Conservation (phyloP, 2,797 vertebrate species). For the Brotula barbata region DNA sequence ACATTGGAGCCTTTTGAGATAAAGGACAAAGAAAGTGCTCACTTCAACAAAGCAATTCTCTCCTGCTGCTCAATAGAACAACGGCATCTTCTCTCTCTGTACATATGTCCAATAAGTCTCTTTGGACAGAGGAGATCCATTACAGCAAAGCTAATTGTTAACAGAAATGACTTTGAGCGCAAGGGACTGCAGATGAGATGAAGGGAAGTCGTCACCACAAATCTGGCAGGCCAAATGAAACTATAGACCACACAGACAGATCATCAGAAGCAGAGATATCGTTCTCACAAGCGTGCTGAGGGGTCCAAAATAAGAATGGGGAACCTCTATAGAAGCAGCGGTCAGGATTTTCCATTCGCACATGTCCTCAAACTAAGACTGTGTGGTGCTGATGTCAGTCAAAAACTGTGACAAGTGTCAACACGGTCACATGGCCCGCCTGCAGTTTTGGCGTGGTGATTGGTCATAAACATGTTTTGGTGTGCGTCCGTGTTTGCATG, state of each 20-base stretch:
- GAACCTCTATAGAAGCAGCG: slow-evolving; percentile 52
- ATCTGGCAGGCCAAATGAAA: slow-evolving; percentile 26
- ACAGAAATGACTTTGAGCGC: neutral
- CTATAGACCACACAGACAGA: slow-evolving; percentile 15
- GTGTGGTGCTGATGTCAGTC: slow-evolving; percentile 29
- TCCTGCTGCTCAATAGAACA: too few relatives aligned
- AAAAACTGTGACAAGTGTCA: slow-evolving; percentile 27
- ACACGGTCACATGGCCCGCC: slow-evolving; percentile 48
- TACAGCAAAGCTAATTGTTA: slow-evolving; percentile 3
- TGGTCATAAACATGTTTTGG: slow-evolving; percentile 32
- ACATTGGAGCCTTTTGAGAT: slow-evolving; percentile 27
- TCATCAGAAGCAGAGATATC: slow-evolving; percentile 64
- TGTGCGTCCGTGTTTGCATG: slow-evolving; percentile 7
- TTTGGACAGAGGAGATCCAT: neutral
- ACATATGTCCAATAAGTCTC: slow-evolving; percentile 13
- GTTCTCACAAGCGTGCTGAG: slow-evolving; percentile 59
- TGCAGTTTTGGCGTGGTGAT: slow-evolving; percentile 52
- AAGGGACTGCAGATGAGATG: slow-evolving; percentile 12
- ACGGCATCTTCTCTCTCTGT: neutral
- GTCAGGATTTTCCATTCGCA: slow-evolving; percentile 4
- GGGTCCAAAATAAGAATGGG: slow-evolving; percentile 33
- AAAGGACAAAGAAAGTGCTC: slow-evolving; percentile 34
- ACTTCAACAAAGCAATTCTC: too few relatives aligned
- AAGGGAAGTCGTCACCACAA: neutral
- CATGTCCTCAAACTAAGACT: too few relatives aligned